A percentile compares a stretch with the other conserved stretches of the same genome.
phyloP scores from a whole-genome alignment of 2,113 vertebrate genomes.

The Rutilus rutilus region DNA sequence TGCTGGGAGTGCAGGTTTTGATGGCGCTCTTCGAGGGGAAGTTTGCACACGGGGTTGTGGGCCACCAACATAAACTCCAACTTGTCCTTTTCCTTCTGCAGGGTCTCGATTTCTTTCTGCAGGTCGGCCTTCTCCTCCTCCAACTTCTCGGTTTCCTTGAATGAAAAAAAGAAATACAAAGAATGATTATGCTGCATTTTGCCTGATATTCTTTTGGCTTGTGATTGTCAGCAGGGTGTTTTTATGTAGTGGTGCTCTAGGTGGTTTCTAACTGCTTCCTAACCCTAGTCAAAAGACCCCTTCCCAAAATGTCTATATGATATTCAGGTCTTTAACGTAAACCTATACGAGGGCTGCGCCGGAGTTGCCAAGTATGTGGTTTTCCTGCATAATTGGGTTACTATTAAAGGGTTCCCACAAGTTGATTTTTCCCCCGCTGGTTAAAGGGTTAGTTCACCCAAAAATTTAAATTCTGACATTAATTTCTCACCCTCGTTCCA shows the following conservation, averaged over 20 bases:
- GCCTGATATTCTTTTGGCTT: not conserved
- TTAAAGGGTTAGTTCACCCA: no score
- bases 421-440: no score
- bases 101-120: constrained; percentile 93
- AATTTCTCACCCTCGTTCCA: no score
- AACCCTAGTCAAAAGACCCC: not conserved
- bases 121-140: constrained; percentile 96
- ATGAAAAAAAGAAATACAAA: constrained; percentile 16
- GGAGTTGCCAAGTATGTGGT: no score
- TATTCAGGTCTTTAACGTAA: not conserved
- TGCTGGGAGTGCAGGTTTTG: constrained; percentile 69
- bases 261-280: not conserved
- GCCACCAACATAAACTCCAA: constrained; percentile 98
- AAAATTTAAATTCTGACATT: no score
- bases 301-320: not conserved
- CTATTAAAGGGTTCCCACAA: no score
- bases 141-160: constrained; percentile 95
- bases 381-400: no score
- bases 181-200: not conserved
- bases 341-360: not conserved
- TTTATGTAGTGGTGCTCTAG: not conserved
- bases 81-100: constrained; percentile 99
- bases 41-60: constrained; percentile 94
- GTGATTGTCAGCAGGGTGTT: not conserved
- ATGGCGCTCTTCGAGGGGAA: constrained; percentile 85